Base-by-base conservation (phyloP, 2,797 vertebrate genomes). In the Phrynocephalus vlangalii region DNA sequence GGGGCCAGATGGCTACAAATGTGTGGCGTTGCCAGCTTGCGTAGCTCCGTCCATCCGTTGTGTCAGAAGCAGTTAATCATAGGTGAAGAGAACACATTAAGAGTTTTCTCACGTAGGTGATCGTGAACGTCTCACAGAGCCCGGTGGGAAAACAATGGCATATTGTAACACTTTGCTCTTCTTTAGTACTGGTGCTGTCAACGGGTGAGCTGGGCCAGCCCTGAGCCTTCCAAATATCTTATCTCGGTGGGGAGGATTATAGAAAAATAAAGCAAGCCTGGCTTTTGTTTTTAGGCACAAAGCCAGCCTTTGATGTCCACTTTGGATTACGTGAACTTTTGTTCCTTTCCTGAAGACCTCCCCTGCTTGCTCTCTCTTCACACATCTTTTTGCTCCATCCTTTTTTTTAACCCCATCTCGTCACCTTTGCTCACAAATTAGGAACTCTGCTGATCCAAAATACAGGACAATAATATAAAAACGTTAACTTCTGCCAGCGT, bases 31-130 rank as follows among this genome's bases (percentile, higher is more conserved):
- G 92, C 89, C 82, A 84, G 67, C 89, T 50, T 72, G 71, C 48
- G 38, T 86, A 87, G 89, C 83, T 93, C 84, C 86, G 88, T 82
- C 83, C 38, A 89, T 93, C 89, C 86, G 15, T 82, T 93, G 94
- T 95, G 95, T 96, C 94, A 95, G 84, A 91, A 94, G 91, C 87
- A 79, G 91, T 96, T 95, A 92, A 93, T 95, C 93, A 92, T 0
- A 9, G 80, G 80, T 71, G 83, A 66, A 71, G 18, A 33, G 73
- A 76, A 80, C 52, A 30, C 76, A 48, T 86, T 83, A 67, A 83
- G 67, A 86, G 85, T 89, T 80, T 56, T 70, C 82, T 80, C 81
- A 80, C 26, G 82, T 76, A 79, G 26, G 33, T 77, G 84, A 71
- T 63, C 7, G 52, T 50, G 50, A 76, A 44, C 52, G 71, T 79